Percentiles rank a stretch among this genome's conserved stretches.
These are phyloP conservation scores for Asbolus verrucosus DNA, from an alignment of 1,140 invertebrate species.

Conservation along the genomic window DNA sequence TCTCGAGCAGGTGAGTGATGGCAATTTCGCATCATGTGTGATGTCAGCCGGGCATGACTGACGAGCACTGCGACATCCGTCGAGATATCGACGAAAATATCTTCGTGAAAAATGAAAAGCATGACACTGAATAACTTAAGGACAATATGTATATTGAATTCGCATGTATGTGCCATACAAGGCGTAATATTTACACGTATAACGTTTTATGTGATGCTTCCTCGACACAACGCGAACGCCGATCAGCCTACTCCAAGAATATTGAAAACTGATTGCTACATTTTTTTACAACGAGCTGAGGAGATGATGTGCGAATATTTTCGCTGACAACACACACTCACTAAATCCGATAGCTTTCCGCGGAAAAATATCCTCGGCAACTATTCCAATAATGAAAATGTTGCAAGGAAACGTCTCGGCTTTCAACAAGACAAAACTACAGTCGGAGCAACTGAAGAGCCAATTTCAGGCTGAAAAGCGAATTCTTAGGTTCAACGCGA, in stretches of 20 bases:
- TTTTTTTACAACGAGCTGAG: constrained; percentile 28
- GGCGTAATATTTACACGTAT: constrained; percentile 32
- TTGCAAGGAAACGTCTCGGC: too few species aligned
- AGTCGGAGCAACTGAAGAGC: too few species aligned
- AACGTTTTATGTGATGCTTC: constrained; percentile 37
- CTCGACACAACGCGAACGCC: constrained; percentile 20
- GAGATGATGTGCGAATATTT: constrained; percentile 36
- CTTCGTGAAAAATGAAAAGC: constrained; percentile 51
- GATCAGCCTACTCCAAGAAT: constrained; percentile 40
- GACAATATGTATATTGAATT: constrained; percentile 50
- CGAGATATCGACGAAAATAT: constrained; percentile 49
- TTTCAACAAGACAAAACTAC: too few species aligned
- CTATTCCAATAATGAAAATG: too few species aligned
- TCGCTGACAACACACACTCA: constrained; percentile 1
- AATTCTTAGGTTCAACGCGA: too few species aligned
- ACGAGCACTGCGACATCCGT: constrained; percentile 45
- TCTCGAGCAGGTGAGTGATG: constrained; percentile 44
- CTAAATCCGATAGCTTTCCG: neutral
- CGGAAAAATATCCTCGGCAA: too few species aligned
- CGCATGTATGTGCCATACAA: constrained; percentile 37
- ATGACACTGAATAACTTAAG: constrained; percentile 53
- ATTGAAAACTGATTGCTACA: constrained; percentile 44
- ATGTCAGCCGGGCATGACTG: constrained; percentile 46
- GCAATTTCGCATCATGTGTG: constrained; percentile 42
- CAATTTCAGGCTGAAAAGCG: too few species aligned